A percentile compares a stretch with the other conserved stretches of the same genome.
These are phyloP conservation scores for Tinamus major DNA, from an alignment of 2,797 vertebrate genomes.

Conservation along the genomic window DNA sequence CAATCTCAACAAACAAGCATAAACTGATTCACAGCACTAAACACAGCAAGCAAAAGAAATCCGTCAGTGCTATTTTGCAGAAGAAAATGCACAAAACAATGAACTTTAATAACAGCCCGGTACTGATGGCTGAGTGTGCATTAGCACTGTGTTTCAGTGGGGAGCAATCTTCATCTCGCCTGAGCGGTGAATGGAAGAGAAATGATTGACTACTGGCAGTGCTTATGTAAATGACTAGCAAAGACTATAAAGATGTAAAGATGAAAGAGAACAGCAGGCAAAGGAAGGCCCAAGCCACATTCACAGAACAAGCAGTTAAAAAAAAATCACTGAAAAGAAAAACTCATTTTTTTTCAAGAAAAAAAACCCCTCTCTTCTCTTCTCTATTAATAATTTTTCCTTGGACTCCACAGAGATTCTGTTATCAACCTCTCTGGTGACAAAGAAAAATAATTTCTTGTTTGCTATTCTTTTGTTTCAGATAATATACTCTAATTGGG, in stretches of 20 bases:
- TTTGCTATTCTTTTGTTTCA: constrained; percentile 12
- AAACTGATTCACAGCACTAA: background rate
- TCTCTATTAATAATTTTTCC: background rate
- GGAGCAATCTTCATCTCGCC: background rate
- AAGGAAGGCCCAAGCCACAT: accelerated
- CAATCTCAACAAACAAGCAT: background rate
- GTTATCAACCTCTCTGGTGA: background rate
- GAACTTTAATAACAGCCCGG: background rate
- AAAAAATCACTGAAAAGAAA: background rate
- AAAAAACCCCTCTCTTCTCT: background rate
- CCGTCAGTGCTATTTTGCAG: background rate
- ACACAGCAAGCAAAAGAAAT: background rate
- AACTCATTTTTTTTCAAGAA: background rate
- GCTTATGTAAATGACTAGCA: background rate
- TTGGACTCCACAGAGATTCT: background rate
- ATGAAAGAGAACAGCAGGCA: background rate
- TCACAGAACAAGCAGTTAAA: background rate
- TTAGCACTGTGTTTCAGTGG: background rate
- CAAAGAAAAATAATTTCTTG: background rate
- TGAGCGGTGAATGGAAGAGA: background rate
- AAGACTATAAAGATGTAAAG: background rate
- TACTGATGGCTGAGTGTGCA: background rate
- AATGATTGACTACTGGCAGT: background rate
- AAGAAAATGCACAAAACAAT: background rate
- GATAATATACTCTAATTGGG: background rate